Base-by-base conservation (phyloP, 2,113 vertebrate genomes). In the Tyto alba region DNA sequence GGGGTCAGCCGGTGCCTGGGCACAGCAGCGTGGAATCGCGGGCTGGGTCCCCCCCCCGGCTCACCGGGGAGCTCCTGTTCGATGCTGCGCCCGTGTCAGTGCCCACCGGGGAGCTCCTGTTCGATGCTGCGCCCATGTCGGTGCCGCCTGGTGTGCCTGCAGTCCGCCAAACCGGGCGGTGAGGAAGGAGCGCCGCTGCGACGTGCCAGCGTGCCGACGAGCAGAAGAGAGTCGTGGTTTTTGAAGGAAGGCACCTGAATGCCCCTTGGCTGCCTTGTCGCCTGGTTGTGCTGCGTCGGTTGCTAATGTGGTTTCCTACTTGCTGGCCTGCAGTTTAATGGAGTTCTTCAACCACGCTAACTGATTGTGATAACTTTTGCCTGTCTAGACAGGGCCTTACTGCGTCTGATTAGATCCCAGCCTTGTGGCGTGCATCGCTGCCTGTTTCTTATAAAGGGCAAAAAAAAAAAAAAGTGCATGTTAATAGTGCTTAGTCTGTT, bases 371-470 rank as follows among this genome's bases (percentile, higher is more conserved):
- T 95, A 96, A 96, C 92, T 96, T 94, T 76, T 96, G 80, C 95
- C 91, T 96, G 95, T 96, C 96, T 96, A 96, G 96, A 96, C 95
- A 96, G 93, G 85, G 94, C 95, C 95, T 97, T 96, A 91, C 96
- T 82, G 92, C 76, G 92, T 96, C 95, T 97, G 91, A 93, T 93
- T 89, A 95, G 74, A 94, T 87, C 92, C 91, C 74, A 73, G 94
- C 69, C 77, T 93, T 79, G 91, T 91, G 92, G 90, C 2, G 50
- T 95, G 81, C 89, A 91, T 95, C 12, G 7, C 81, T 95, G 95
- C 95, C 89, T 91, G 84, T 69, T 96, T 90, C 95, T 95, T 95
- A 96, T 95, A 89, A 95, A 91, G 62, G 59, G 76, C 59, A 88
- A 59, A 32, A 40, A 22, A 38, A 63, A 75, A 47, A 32, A 56